Evolutionary conservation across 2,113 vertebrate species (phyloP).

Genomic region (Prinia subflava): DNA sequence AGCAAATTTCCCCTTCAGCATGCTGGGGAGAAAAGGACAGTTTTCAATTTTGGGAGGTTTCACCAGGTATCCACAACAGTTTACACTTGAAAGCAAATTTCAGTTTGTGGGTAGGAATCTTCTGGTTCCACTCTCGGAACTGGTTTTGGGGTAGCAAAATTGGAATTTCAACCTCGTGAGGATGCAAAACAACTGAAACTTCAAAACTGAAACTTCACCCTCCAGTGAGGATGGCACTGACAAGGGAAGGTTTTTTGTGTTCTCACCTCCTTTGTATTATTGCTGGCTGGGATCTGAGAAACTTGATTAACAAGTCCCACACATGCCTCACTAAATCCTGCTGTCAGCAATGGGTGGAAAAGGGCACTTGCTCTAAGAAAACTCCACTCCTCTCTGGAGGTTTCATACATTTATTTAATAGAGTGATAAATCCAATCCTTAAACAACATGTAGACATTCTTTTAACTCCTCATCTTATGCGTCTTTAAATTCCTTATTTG

Average conservation of each 20-base stretch:
- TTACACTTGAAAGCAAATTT: background rate
- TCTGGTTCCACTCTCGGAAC: background rate
- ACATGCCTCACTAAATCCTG: background rate
- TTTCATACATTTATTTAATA: background rate
- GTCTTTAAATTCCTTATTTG: background rate
- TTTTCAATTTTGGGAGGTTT: background rate
- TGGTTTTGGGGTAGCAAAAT: background rate
- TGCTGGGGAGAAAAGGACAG: background rate
- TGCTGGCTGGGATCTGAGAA: background rate
- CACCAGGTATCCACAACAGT: background rate
- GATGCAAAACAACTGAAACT: background rate
- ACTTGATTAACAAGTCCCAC: background rate
- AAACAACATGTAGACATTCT: background rate
- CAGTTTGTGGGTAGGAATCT: background rate
- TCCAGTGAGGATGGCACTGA: background rate
- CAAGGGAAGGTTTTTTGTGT: background rate
- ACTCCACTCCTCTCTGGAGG: background rate
- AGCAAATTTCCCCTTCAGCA: background rate
- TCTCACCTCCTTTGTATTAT: background rate
- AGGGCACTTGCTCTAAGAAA: background rate
- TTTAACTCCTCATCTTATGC: background rate
- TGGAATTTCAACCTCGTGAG: background rate
- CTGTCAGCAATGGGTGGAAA: background rate
- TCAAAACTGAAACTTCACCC: background rate
- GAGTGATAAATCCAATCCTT: background rate